phyloP scores from a whole-genome alignment of 1,140 invertebrate genomes.

The Bemisia tabaci region DNA sequence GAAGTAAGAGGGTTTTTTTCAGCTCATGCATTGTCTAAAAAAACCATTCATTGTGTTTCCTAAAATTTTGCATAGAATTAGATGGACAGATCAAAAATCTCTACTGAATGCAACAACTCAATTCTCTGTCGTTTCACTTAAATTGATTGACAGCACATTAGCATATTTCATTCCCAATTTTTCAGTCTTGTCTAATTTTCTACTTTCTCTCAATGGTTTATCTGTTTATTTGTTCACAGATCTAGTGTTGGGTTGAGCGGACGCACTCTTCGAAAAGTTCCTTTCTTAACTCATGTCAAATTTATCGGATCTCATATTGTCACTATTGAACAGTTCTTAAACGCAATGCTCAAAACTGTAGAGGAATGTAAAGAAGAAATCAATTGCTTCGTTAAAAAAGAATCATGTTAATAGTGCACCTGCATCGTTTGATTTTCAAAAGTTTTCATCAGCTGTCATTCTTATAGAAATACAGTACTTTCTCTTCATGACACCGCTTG shows the following conservation, averaged over 20 bases:
- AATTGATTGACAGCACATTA: too few relatives aligned
- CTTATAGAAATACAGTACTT: too few relatives aligned
- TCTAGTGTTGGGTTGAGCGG: constrained; percentile 65
- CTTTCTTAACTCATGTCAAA: constrained; percentile 38
- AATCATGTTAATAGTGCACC: not conserved
- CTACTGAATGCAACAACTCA: not conserved
- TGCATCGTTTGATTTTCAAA: too few relatives aligned
- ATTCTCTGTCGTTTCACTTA: not conserved
- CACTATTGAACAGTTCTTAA: not conserved
- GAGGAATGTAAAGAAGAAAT: not conserved
- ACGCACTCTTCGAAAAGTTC: constrained; percentile 69
- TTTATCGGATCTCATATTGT: not conserved
- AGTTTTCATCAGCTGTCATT: too few relatives aligned
- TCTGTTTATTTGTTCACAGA: constrained; percentile 31
- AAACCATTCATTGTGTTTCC: not conserved
- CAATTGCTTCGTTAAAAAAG: not conserved
- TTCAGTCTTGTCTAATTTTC: not conserved
- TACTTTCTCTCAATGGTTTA: too few relatives aligned
- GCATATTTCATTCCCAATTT: too few relatives aligned
- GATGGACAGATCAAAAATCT: not conserved
- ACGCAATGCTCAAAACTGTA: not conserved
- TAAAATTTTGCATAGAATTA: not conserved
- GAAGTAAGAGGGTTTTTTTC: too few relatives aligned
- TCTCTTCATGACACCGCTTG: too few relatives aligned
- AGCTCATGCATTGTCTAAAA: too few relatives aligned